Percentiles rank a stretch among this genome's conserved stretches.
Evolutionary conservation across 2,113 vertebrate genomes (phyloP).

Genomic region (Nyctereutes procyonoides): DNA sequence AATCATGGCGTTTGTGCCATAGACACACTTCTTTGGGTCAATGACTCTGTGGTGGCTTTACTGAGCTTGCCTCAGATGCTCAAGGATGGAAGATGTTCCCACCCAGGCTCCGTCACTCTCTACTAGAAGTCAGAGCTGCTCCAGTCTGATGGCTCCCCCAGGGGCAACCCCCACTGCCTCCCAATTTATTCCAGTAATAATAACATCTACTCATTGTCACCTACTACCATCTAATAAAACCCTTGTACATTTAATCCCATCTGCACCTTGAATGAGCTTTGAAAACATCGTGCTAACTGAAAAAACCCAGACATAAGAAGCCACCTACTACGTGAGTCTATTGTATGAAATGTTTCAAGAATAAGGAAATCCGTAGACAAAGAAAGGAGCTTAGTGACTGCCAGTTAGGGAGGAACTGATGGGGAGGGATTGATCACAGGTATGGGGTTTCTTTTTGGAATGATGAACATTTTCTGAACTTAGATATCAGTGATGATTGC

Average conservation of each 20-base stretch:
- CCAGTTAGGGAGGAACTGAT: not conserved
- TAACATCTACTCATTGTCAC: not conserved
- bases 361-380: not conserved
- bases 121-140: too few relatives aligned
- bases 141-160: not conserved
- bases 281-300: not conserved
- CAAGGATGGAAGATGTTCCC: not conserved
- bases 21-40: not conserved
- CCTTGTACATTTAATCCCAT: not conserved
- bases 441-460: not conserved
- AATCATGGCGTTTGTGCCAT: too few relatives aligned
- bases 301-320: not conserved
- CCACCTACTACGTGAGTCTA: not conserved
- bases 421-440: not conserved
- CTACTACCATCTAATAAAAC: not conserved
- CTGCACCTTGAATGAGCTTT: not conserved
- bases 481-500: not conserved
- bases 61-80: not conserved
- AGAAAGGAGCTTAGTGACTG: rapidly evolving
- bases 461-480: not conserved
- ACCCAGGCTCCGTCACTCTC: not conserved
- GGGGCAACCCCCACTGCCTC: not conserved
- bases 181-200: not conserved
- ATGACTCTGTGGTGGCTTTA: rapidly evolving
- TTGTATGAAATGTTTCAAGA: not conserved